These are phyloP conservation scores for Herpailurus yagouaroundi DNA, from an alignment of 2,113 vertebrate genomes.

Conservation along the genomic window DNA sequence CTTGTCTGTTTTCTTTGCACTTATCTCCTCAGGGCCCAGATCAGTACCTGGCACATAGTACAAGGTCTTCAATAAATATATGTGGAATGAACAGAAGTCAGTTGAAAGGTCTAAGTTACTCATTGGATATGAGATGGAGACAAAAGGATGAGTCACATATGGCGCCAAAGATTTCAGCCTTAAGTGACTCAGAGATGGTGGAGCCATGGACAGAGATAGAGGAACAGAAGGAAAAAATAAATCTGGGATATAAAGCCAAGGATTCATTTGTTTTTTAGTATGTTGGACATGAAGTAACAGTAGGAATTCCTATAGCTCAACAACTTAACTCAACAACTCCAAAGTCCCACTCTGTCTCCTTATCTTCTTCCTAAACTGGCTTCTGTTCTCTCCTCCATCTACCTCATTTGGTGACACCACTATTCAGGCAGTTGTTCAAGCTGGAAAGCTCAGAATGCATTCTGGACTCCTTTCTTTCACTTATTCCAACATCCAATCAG, in stretches of 20 bases:
- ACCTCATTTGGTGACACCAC: background rate
- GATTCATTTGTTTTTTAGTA: background rate
- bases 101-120: background rate
- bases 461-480: background rate
- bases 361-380: background rate
- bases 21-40: background rate
- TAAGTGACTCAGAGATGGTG: background rate
- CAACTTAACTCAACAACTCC: background rate
- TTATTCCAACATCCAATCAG: background rate
- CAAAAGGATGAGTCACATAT: background rate
- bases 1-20: background rate
- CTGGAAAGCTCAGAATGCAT: background rate
- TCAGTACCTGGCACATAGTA: background rate
- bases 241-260: background rate
- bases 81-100: background rate
- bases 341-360: background rate
- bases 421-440: background rate
- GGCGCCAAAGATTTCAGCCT: background rate
- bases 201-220: background rate
- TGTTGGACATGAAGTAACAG: background rate
- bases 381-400: background rate
- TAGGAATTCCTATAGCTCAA: background rate
- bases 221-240: background rate
- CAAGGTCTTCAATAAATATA: background rate
- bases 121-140: background rate